Base-by-base conservation (phyloP, 2,797 vertebrate genomes). In the Acipenser ruthenus region DNA sequence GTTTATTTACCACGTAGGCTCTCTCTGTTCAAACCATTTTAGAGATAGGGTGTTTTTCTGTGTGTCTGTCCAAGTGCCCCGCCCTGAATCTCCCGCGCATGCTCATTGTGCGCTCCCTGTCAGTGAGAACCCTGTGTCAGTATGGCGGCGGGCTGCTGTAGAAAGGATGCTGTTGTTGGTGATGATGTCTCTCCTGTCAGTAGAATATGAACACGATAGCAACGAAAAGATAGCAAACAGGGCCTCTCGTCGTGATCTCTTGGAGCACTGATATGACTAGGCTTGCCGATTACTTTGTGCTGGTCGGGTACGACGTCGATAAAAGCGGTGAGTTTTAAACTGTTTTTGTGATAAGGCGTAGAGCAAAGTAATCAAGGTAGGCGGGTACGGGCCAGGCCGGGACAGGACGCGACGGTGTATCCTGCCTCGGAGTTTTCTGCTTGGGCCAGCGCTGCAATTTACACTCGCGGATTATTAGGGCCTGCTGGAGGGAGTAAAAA, bases 271-370 rank as follows among this genome's bases (percentile, higher is more conserved):
- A 84, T 80, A 97, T 97, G 95, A 87, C 94, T 83, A 88, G 94
- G 85, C 91, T 97, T 78, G 93, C 92, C 74, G 93, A 97, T 86
- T 96, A 97, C 89, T 97, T 95, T 87, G 84, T 96, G 67, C 88
- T 95, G 82, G 90, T 97, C 80, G 90, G 91, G 63, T 96, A 94
- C 88, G 94, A 95, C 86, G 89, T 93, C 81, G 92, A 94, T 72
- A 95, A 94, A 84, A 91, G 93, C 89, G 94, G 94, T 96, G 85
- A 92, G 94, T 87, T 71, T 64, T 60, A 72, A 63, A 61, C 55
- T 74, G 75, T 59, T 70, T 50, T 62, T 1, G 63, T 63, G 63
- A 64, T 56, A 23, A 66, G 65, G 72, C 77, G 78, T 72, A 70
- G 68, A 15, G 65, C 12, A 55, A 72, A 69, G 13, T 48, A 67